phyloP scores from a whole-genome alignment of 2,797 vertebrate species.

The Mallotus villosus region DNA sequence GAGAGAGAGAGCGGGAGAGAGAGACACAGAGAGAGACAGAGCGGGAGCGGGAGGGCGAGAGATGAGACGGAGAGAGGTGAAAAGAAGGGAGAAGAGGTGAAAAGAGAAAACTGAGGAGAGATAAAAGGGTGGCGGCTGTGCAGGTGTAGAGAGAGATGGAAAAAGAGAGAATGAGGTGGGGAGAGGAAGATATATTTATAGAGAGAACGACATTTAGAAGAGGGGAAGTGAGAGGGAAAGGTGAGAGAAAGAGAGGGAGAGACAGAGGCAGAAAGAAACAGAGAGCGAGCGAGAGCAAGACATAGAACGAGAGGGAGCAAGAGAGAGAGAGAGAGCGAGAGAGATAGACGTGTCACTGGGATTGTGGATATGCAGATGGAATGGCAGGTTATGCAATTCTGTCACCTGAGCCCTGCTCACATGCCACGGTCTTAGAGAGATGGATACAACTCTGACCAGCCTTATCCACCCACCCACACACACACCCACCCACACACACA shows the following conservation, averaged over 20 bases:
- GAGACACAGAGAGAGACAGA: not conserved
- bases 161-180: conserved; percentile 35
- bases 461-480: too few species aligned
- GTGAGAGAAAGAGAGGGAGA: not conserved
- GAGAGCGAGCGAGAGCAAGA: not conserved
- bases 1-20: not conserved
- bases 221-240: not conserved
- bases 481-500: not conserved
- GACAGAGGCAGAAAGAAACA: not conserved
- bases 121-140: not conserved
- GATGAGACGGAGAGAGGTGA: conserved; percentile 3
- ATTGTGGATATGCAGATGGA: too few species aligned
- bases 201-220: not conserved
- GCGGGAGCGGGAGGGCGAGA: not conserved
- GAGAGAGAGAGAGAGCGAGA: too few species aligned
- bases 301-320: too few species aligned
- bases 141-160: conserved; percentile 14
- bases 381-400: not conserved
- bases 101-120: conserved; percentile 10
- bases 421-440: conserved; percentile 12
- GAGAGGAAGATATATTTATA: not conserved
- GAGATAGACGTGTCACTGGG: too few species aligned
- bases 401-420: conserved; percentile 16
- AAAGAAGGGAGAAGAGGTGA: conserved; percentile 30
- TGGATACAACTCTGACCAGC: too few species aligned